Conservation (phyloP, 2,113 vertebrate genomes). For the Rhombomys opimus region DNA sequence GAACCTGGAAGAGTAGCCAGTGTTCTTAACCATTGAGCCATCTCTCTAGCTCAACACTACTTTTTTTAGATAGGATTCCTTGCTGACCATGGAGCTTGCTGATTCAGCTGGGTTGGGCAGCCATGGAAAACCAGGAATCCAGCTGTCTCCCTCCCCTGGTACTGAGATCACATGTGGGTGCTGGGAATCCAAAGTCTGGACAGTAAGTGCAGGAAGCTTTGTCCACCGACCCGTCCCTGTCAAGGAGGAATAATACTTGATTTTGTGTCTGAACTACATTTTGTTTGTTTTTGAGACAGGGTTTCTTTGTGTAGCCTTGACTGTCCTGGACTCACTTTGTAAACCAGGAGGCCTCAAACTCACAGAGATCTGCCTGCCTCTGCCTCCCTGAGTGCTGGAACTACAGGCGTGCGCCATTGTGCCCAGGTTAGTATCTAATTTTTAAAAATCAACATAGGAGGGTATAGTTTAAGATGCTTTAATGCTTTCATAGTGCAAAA, state of each 20-base stretch:
- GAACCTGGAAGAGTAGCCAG: background rate
- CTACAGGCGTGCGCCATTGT: no score
- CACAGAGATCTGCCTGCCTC: no score
- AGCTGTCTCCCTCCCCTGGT: no score
- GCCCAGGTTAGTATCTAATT: background rate
- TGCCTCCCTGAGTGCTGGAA: no score
- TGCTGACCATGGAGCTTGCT: background rate
- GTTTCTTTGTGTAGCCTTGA: no score
- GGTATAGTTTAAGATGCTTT: constrained; percentile 35
- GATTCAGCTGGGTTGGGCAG: background rate
- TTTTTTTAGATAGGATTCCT: background rate
- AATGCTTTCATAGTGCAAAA: background rate
- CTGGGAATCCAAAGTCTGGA: background rate
- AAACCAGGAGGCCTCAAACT: no score
- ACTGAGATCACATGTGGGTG: background rate
- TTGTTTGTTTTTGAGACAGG: background rate
- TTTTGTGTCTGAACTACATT: background rate
- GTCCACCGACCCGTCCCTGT: background rate
- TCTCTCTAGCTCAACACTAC: background rate
- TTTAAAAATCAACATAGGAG: background rate
- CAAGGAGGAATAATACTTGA: background rate
- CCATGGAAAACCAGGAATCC: background rate
- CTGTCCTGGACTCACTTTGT: no score
- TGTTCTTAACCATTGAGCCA: background rate
- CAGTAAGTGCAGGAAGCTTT: background rate